Percentiles rank a stretch among this genome's conserved stretches.
Conservation (phyloP, 2,888 invertebrate species). For the Malthinus flaveolus region DNA sequence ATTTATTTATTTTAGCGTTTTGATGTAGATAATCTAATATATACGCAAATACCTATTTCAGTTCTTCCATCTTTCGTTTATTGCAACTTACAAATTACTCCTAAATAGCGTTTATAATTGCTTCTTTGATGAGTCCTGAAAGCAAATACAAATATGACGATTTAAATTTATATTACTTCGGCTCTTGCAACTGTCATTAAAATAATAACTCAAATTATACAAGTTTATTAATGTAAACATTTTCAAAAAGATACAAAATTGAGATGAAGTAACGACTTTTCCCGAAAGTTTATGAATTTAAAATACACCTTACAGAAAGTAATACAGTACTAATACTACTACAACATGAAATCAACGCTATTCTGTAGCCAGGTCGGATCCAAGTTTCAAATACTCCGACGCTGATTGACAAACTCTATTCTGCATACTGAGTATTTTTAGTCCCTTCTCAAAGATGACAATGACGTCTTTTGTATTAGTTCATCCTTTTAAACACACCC, state of each 20-base stretch:
- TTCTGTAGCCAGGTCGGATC: conserved; percentile 9
- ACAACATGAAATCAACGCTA: conserved; percentile 3
- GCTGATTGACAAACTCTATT: conserved; percentile 18
- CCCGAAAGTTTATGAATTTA: conserved; percentile 12
- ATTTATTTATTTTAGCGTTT: not conserved
- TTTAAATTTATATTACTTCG: conserved; percentile 19
- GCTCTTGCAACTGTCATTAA: conserved; percentile 19
- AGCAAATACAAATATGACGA: conserved; percentile 27
- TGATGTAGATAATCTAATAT: conserved; percentile 1
- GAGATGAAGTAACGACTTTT: not conserved
- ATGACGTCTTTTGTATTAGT: conserved; percentile 12
- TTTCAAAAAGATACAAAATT: not conserved
- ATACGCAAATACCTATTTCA: conserved; percentile 3
- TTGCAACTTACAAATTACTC: conserved; percentile 24
- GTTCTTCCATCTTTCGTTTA: conserved; percentile 17
- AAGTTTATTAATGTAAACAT: conserved; percentile 18
- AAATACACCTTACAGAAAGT: not conserved
- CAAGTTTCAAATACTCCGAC: conserved; percentile 11
- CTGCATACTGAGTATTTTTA: conserved; percentile 20
- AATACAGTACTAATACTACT: too few relatives aligned
- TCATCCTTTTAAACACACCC: too few relatives aligned
- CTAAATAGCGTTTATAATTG: conserved; percentile 28
- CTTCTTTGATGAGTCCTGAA: conserved; percentile 27
- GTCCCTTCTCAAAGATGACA: conserved; percentile 17
- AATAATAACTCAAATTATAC: conserved; percentile 15